These are phyloP conservation scores for Sebastes paucispinis DNA, from an alignment of 2,797 vertebrate species.

Conservation along the genomic window DNA sequence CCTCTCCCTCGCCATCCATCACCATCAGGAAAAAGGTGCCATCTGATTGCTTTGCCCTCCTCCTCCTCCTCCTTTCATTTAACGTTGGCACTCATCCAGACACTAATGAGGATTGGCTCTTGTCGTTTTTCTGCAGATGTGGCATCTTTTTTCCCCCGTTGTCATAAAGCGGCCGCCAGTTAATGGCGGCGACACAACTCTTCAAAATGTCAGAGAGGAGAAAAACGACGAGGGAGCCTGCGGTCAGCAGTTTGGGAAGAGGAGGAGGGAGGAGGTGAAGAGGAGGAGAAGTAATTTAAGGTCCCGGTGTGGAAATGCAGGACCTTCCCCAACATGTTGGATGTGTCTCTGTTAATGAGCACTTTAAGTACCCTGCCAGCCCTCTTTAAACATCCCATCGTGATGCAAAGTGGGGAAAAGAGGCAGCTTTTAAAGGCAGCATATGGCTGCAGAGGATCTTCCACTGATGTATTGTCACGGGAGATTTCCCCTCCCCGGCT, in stretches of 20 bases:
- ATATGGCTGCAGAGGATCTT: conserved; percentile 72
- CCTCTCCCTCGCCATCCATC: conserved; percentile 50
- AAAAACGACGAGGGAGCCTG: conserved; percentile 27
- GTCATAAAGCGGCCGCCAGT: conserved; percentile 34
- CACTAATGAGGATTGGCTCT: conserved; percentile 57
- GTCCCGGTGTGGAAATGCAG: conserved; percentile 38
- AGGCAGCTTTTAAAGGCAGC: conserved; percentile 74
- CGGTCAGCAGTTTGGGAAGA: conserved; percentile 45
- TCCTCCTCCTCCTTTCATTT: conserved; percentile 47
- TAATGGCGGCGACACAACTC: conserved; percentile 22
- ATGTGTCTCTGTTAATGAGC: conserved; percentile 74
- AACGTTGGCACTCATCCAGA: conserved; percentile 49
- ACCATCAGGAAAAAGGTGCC: conserved; percentile 43
- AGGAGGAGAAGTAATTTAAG: conserved; percentile 34
- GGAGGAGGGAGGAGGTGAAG: neutral
- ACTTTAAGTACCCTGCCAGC: conserved; percentile 55
- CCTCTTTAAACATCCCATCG: conserved; percentile 65
- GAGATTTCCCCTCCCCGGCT: conserved; percentile 45
- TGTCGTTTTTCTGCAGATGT: conserved; percentile 52
- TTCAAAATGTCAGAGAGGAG: conserved; percentile 47
- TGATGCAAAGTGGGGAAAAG: conserved; percentile 60
- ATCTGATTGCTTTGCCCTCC: conserved; percentile 45
- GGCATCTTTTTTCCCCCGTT: neutral
- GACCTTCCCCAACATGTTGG: conserved; percentile 66
- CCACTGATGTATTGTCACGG: conserved; percentile 69